Conservation (phyloP, 2,113 vertebrate species). For the Cynoglossus semilaevis region DNA sequence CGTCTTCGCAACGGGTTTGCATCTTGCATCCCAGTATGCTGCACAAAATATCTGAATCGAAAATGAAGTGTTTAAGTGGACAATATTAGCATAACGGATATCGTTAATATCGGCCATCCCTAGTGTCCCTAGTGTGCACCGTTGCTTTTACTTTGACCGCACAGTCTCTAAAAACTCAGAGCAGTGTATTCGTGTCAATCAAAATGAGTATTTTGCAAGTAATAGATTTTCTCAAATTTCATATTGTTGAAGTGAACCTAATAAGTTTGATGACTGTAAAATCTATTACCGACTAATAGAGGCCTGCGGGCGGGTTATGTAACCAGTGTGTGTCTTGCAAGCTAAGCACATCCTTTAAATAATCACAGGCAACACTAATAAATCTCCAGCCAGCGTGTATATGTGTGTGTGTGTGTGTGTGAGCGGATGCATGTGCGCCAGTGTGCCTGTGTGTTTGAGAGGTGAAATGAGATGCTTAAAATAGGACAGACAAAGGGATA, state of each 20-base stretch:
- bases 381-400: conserved; percentile 56
- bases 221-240: background rate
- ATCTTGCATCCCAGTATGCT: no score
- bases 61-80: no score
- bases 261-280: background rate
- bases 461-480: conserved; percentile 58
- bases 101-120: no score
- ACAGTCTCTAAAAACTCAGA: background rate
- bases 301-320: background rate
- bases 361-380: conserved; percentile 68
- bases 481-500: conserved; percentile 53
- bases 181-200: background rate
- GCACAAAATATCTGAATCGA: no score
- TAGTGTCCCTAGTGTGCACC: no score
- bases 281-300: background rate
- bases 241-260: background rate
- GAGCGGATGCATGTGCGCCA: background rate
- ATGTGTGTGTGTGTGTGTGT: background rate
- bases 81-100: no score
- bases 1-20: no score
- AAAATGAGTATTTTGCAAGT: background rate
- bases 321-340: conserved; percentile 46
- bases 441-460: conserved; percentile 19
- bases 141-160: no score
- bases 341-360: conserved; percentile 71